phyloP scores from a whole-genome alignment of 2,888 invertebrate genomes.

The Arctia plantaginis region DNA sequence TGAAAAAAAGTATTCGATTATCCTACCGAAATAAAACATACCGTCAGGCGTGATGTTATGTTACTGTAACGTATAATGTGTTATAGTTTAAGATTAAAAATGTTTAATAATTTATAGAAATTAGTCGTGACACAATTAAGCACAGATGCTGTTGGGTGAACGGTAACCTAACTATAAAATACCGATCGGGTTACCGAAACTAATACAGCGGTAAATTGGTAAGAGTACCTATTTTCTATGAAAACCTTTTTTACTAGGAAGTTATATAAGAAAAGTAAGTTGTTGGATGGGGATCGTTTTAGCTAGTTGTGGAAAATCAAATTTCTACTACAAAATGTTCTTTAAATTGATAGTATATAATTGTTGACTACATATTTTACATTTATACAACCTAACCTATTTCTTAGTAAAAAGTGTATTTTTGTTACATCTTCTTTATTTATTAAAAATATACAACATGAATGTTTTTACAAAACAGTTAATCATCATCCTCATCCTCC shows the following conservation, averaged over 20 bases:
- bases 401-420: not conserved
- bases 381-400: not conserved
- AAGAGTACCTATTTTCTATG: constrained; percentile 65
- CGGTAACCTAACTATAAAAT: constrained; percentile 65
- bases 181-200: constrained; percentile 59
- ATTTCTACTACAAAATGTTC: constrained; percentile 21
- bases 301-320: constrained; percentile 28
- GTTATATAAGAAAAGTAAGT: constrained; percentile 55
- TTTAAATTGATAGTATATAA: not conserved
- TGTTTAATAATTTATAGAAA: constrained; percentile 43
- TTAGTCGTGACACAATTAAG: constrained; percentile 61
- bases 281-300: constrained; percentile 49
- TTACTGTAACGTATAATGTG: not conserved
- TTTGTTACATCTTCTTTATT: not conserved
- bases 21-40: not conserved
- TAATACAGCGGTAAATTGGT: constrained; percentile 73
- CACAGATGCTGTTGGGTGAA: constrained; percentile 59
- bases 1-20: not conserved
- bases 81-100: not conserved
- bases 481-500: not conserved
- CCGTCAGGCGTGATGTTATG: not conserved
- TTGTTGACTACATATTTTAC: not conserved
- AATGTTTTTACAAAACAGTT: not conserved
- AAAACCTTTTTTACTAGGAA: constrained; percentile 60
- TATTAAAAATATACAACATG: not conserved